Conservation (phyloP, 2,888 invertebrate species). For the Drymonia ruficornis region DNA sequence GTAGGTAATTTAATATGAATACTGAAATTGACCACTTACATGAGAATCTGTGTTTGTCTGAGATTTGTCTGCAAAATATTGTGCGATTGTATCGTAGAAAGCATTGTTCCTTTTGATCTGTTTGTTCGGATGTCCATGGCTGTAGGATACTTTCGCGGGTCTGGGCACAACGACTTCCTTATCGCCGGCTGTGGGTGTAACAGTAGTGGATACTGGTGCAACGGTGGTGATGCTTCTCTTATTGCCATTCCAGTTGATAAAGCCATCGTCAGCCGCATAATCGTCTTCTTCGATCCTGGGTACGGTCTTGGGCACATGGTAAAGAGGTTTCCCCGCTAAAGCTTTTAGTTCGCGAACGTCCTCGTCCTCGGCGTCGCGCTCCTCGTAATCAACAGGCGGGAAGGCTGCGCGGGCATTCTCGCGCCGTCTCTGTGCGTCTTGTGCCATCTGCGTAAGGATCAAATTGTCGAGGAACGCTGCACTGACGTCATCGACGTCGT, state of each 20-base stretch:
- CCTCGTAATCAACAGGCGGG: constrained; percentile 69
- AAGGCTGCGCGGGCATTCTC: constrained; percentile 77
- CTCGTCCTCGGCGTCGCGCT: constrained; percentile 84
- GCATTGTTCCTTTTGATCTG: constrained; percentile 58
- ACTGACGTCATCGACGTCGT: constrained; percentile 81
- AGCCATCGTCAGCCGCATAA: constrained; percentile 77
- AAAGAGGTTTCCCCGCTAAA: constrained; percentile 82
- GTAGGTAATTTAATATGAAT: not conserved
- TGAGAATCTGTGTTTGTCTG: constrained; percentile 81
- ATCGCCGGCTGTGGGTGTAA: constrained; percentile 73
- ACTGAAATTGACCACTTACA: constrained; percentile 71
- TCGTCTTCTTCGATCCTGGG: constrained; percentile 76
- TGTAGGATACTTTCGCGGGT: constrained; percentile 80
- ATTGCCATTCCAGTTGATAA: constrained; percentile 81
- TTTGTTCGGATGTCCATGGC: constrained; percentile 47
- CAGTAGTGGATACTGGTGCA: constrained; percentile 56
- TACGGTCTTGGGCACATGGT: constrained; percentile 76
- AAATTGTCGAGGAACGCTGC: constrained; percentile 88
- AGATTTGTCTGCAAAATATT: constrained; percentile 74
- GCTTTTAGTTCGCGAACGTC: constrained; percentile 87
- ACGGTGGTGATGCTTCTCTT: constrained; percentile 74
- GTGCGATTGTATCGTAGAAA: constrained; percentile 81
- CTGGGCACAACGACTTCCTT: constrained; percentile 87
- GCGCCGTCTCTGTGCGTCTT: constrained; percentile 81
- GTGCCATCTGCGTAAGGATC: constrained; percentile 87